A percentile compares a stretch with the other conserved stretches of the same genome.
Conservation (phyloP, 1,140 invertebrate genomes). For the Papilio glaucus region DNA sequence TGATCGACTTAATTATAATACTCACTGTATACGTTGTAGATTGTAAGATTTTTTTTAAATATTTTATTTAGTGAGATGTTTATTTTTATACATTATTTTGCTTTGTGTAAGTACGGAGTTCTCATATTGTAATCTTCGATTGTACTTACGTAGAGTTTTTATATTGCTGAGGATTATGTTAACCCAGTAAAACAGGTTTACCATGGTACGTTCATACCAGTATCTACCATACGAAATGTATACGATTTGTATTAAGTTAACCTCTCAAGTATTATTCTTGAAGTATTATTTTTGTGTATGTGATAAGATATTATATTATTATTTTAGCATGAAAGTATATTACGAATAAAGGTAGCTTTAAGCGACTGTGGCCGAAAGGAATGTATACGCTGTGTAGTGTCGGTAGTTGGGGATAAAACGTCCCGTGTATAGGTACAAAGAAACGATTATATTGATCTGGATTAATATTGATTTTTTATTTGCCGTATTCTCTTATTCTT, state of each 20-base stretch:
- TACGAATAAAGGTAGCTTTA: slow-evolving; percentile 74
- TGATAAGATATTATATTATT: slow-evolving; percentile 79
- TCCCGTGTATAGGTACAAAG: slow-evolving; percentile 79
- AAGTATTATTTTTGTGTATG: slow-evolving; percentile 80
- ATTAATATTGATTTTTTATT: slow-evolving; percentile 60
- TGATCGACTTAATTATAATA: slow-evolving; percentile 77
- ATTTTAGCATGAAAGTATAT: slow-evolving; percentile 77
- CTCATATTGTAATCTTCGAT: slow-evolving; percentile 53
- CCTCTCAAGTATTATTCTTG: slow-evolving; percentile 77
- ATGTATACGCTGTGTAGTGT: slow-evolving; percentile 77
- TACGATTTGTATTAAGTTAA: slow-evolving; percentile 74
- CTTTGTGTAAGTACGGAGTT: slow-evolving; percentile 68
- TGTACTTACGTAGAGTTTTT: slow-evolving; percentile 70
- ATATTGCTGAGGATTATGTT: slow-evolving; percentile 53
- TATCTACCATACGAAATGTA: slow-evolving; percentile 70
- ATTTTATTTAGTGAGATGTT: slow-evolving; percentile 72
- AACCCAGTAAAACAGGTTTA: slow-evolving; percentile 49
- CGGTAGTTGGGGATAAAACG: slow-evolving; percentile 65
- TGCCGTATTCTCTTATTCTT: background rate
- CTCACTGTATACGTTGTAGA: slow-evolving; percentile 80
- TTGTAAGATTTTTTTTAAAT: slow-evolving; percentile 62
- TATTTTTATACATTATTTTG: slow-evolving; percentile 64
- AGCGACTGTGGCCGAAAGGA: slow-evolving; percentile 64
- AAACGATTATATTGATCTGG: slow-evolving; percentile 80
- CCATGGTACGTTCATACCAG: slow-evolving; percentile 49